These are phyloP conservation scores for Halisarca cf. caerulea DNA, from an alignment of 37 sponge, comb jelly and placozoan species.

Conservation along the genomic window DNA sequence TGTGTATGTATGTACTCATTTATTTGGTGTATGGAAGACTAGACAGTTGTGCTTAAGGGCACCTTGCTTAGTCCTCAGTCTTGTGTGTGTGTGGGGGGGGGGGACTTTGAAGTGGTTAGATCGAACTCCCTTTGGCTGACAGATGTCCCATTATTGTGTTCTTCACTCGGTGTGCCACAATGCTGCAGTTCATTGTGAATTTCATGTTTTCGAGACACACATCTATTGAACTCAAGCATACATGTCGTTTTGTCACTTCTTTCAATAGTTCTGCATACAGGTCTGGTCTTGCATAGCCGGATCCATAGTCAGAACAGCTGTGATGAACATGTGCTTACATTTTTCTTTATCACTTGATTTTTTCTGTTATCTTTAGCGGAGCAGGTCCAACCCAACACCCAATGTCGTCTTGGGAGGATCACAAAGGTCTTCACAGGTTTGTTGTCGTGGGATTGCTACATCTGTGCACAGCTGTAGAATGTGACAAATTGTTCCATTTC, in stretches of 20 bases:
- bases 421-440: background rate
- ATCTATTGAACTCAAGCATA: too few species aligned
- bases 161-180: too few species aligned
- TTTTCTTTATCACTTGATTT: too few species aligned
- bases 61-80: background rate
- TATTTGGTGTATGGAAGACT: too few species aligned
- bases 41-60: too few species aligned
- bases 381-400: background rate
- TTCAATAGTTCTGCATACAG: too few species aligned
- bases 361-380: background rate
- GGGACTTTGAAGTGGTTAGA: background rate
- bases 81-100: background rate
- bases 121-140: background rate
- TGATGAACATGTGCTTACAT: too few species aligned
- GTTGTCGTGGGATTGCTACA: background rate
- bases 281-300: too few species aligned
- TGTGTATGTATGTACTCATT: conserved; percentile 31
- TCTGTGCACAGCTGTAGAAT: background rate
- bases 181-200: too few species aligned
- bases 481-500: background rate
- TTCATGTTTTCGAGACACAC: too few species aligned
- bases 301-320: too few species aligned
- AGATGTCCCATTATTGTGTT: too few species aligned
- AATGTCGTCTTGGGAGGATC: conserved; percentile 1
- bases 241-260: background rate